phyloP scores from a whole-genome alignment of 2,797 vertebrate genomes.

The Mustela erminea region DNA sequence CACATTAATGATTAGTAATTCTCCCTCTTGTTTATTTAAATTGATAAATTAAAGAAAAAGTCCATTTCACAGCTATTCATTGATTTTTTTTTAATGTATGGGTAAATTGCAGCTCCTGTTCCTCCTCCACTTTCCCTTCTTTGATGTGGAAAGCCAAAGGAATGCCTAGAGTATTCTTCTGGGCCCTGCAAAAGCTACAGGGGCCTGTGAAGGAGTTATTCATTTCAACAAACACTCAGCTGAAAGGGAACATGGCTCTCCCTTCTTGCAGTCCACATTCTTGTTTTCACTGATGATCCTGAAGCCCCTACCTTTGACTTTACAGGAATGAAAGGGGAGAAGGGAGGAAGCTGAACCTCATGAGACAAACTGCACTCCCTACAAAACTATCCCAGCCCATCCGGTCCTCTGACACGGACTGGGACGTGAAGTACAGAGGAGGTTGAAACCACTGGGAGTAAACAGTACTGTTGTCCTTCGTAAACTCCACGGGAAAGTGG shows the following conservation, averaged over 20 bases:
- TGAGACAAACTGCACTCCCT: neutral
- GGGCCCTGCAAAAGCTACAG: neutral
- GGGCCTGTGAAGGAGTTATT: neutral
- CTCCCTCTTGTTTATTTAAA: neutral
- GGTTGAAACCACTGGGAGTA: neutral
- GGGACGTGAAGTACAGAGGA: neutral
- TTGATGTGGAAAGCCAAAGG: neutral
- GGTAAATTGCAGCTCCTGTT: neutral
- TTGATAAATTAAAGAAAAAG: neutral
- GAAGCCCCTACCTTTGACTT: neutral
- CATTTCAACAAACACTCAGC: neutral
- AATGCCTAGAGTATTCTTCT: neutral
- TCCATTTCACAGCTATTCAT: neutral
- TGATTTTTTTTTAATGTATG: neutral
- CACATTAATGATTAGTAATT: neutral
- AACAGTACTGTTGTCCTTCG: neutral
- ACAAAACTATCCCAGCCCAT: neutral
- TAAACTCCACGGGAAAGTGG: neutral
- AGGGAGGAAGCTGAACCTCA: neutral
- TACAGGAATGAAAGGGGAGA: neutral
- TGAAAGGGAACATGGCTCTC: neutral
- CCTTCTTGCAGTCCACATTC: neutral
- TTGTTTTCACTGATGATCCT: neutral
- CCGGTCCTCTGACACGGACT: neutral
- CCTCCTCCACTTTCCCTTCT: neutral